Conservation (phyloP, 2,888 invertebrate genomes). For the Odontocerum albicorne region DNA sequence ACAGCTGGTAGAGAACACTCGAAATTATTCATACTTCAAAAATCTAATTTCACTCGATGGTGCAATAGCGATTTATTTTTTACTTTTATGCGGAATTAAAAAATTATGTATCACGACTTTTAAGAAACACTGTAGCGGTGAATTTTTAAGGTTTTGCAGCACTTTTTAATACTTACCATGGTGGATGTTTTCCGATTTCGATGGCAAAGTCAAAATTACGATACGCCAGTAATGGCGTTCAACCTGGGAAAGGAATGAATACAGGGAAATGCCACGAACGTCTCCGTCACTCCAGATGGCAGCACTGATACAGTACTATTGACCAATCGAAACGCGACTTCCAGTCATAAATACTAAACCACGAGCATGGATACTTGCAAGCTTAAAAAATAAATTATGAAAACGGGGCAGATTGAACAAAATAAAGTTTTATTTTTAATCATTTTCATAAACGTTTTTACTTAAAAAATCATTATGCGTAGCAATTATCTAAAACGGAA, state of each 20-base stretch:
- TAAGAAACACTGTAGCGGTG: constrained; percentile 5
- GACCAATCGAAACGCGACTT: too few relatives aligned
- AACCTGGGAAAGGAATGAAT: constrained; percentile 70
- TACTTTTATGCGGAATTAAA: background rate
- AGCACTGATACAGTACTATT: too few relatives aligned
- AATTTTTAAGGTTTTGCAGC: constrained; percentile 41
- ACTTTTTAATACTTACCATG: constrained; percentile 66
- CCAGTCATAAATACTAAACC: too few relatives aligned
- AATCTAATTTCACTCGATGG: constrained; percentile 25
- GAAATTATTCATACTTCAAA: constrained; percentile 4
- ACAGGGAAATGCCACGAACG: constrained; percentile 29
- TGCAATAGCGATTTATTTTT: constrained; percentile 12
- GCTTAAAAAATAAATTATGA: too few relatives aligned
- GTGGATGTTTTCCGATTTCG: constrained; percentile 83
- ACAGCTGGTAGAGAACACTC: constrained; percentile 18
- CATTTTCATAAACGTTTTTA: too few relatives aligned
- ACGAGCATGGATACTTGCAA: too few relatives aligned
- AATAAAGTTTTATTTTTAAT: too few relatives aligned
- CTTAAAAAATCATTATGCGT: too few relatives aligned
- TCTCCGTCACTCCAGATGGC: background rate
- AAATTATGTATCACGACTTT: constrained; percentile 5
- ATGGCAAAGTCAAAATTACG: constrained; percentile 69
- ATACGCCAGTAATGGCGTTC: constrained; percentile 89
- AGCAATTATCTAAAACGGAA: too few relatives aligned
- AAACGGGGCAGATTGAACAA: too few relatives aligned